Evolutionary conservation across 2,797 vertebrate species (phyloP).

Genomic region (Lepus townsendii): DNA sequence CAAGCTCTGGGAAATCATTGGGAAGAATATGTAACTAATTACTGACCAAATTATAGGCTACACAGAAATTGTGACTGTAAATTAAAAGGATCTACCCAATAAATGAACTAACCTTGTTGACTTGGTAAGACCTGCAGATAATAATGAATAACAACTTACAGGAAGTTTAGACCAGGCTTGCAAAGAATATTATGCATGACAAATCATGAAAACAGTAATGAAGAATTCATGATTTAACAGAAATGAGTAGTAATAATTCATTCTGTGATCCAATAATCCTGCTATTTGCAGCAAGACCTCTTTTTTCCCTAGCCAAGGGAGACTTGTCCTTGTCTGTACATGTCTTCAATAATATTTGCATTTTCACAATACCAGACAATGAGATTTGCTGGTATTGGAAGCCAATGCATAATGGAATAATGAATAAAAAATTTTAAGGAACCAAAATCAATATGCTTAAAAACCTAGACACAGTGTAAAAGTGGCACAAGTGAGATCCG

Average conservation of each 20-base stretch:
- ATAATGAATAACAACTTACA: constrained; percentile 22
- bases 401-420: constrained; percentile 35
- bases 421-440: constrained; percentile 15
- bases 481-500: background rate
- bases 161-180: constrained; percentile 9
- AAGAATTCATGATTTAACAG: constrained; percentile 57
- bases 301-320: constrained; percentile 5
- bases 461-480: constrained; percentile 4
- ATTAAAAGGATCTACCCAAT: constrained; percentile 30
- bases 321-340: background rate
- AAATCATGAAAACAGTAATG: constrained; percentile 35
- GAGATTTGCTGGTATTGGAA: constrained; percentile 16
- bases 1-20: constrained; percentile 14
- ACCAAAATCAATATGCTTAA: constrained; percentile 43
- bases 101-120: background rate
- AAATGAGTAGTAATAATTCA: constrained; percentile 23
- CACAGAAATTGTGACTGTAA: constrained; percentile 13
- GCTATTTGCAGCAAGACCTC: constrained; percentile 5
- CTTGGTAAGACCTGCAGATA: constrained; percentile 3
- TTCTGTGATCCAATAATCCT: constrained; percentile 39
- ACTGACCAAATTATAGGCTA: background rate
- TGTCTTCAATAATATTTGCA: constrained; percentile 49
- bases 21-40: background rate
- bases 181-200: constrained; percentile 31
- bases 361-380: constrained; percentile 41